These are phyloP conservation scores for Liparis tanakae DNA, from an alignment of 2,797 vertebrate genomes.

Conservation along the genomic window DNA sequence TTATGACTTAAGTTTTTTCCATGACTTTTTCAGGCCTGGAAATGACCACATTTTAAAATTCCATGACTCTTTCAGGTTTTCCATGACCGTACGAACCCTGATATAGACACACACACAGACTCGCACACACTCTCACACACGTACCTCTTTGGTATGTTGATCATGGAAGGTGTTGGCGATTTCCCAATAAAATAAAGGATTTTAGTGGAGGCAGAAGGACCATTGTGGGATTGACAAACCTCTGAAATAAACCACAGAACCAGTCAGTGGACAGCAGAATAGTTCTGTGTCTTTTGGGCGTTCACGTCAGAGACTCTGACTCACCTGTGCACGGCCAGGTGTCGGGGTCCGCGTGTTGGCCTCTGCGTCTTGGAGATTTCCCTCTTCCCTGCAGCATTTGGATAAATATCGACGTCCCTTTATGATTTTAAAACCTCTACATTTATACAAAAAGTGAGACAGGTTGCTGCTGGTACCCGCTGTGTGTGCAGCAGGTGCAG, in stretches of 20 bases:
- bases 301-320: constrained; percentile 41
- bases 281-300: neutral
- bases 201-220: constrained; percentile 90
- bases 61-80: no score
- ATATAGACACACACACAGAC: neutral
- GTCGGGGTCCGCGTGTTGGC: constrained; percentile 83
- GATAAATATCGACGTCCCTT: constrained; percentile 1
- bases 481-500: constrained; percentile 86
- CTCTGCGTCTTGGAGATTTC: constrained; percentile 86
- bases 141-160: constrained; percentile 96
- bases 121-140: constrained; percentile 19
- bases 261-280: constrained; percentile 4
- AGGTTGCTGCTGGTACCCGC: constrained; percentile 59
- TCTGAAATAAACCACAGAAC: constrained; percentile 75
- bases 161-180: constrained; percentile 96
- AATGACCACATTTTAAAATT: no score
- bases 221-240: constrained; percentile 87
- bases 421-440: neutral
- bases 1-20: no score
- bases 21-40: no score
- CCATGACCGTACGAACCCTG: no score
- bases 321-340: constrained; percentile 91
- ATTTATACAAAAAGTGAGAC: neutral
- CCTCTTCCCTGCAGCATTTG: constrained; percentile 80
- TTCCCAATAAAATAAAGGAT: constrained; percentile 97